Evolutionary conservation across 2,797 vertebrate species (phyloP), one percentile per base, ranked within the genome.

Genomic region (Halcyon chelicuti): DNA sequence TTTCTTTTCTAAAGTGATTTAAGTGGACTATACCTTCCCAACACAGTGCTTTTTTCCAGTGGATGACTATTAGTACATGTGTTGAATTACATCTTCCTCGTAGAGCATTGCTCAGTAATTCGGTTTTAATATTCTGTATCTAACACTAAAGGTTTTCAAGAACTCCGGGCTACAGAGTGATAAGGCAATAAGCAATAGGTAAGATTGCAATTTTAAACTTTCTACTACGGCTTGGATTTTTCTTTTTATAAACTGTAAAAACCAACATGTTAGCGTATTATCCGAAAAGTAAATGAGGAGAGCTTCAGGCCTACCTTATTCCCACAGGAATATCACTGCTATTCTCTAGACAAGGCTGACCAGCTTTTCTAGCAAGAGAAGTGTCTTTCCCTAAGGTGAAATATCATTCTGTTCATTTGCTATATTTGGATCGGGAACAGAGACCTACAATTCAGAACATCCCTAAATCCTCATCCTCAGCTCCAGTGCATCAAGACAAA

Each of bases 391-490:
- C 54, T 51, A 40, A 84, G 65, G 76, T 95, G 55, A 85, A 65
- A 89, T 87, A 95, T 77, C 55, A 18, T 63, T 90, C 82, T 58
- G 28, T 79, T 94, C n/a, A 40, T 93, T 72, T 89, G 12, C 61
- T 76, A 15, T 74, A 57, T 91, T 84, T 97, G 84, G 67, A 71
- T 93, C 71, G 91, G 70, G 57, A 88, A 62, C 61, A 83, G 66
- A 87, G 58, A 37, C 46, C 39, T 67, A 33, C 26, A 33, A 28
- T 13, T 61, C 75, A 82, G 25, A 55, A 62, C 62, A 93, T 63
- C n/a, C 52, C 18, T 70, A 80, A 86, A 77, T 82, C 57, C 70
- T 47, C 33, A n/a, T 54, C 68, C 58, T 74, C 74, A 79, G 14
- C 42, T 77, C 44, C 54, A 61, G 14, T 54, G 65, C 68, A 86